Percentiles rank a stretch among this genome's conserved stretches.
Conservation (phyloP, 2,797 vertebrate genomes). For the Sebastes trivittatus region DNA sequence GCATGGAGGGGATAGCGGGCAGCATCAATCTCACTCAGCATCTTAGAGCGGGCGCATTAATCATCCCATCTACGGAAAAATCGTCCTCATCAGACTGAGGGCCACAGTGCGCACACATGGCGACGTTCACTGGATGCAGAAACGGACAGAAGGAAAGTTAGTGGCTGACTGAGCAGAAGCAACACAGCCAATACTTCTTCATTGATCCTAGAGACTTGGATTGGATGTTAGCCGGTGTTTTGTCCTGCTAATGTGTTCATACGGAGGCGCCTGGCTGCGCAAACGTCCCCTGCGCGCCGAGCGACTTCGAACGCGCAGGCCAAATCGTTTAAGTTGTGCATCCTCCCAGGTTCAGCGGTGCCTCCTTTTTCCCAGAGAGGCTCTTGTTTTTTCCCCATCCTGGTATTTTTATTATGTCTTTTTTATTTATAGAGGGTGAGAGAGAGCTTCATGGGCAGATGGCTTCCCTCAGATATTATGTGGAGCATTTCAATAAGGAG, state of each 20-base stretch:
- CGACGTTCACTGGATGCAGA: conserved; percentile 48
- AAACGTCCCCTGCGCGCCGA: conserved; percentile 34
- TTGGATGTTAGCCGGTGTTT: conserved; percentile 51
- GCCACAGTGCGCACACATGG: conserved; percentile 54
- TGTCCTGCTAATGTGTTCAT: conserved; percentile 65
- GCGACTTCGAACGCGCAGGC: neutral
- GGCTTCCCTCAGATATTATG: conserved; percentile 53
- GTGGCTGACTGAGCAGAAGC: conserved; percentile 73
- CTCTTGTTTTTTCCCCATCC: neutral
- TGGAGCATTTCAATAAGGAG: conserved; percentile 67
- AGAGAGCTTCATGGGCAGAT: conserved; percentile 36
- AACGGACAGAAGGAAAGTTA: conserved; percentile 75
- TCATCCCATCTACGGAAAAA: conserved; percentile 78
- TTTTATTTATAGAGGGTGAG: conserved; percentile 38
- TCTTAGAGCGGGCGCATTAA: conserved; percentile 75
- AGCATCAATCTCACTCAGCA: conserved; percentile 81
- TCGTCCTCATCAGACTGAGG: conserved; percentile 66
- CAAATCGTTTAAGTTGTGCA: conserved; percentile 40
- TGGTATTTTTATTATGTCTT: conserved; percentile 34
- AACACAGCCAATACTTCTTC: conserved; percentile 63
- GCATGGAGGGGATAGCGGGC: conserved; percentile 65
- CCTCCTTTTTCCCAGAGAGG: conserved; percentile 13
- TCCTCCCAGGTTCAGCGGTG: conserved; percentile 13
- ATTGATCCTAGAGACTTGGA: conserved; percentile 69
- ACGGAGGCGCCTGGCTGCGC: conserved; percentile 26